These are phyloP conservation scores for Aurelia sp. DNA, from an alignment of 30 jellyfish, hydroid and myxozoan genomes.

Conservation along the genomic window DNA sequence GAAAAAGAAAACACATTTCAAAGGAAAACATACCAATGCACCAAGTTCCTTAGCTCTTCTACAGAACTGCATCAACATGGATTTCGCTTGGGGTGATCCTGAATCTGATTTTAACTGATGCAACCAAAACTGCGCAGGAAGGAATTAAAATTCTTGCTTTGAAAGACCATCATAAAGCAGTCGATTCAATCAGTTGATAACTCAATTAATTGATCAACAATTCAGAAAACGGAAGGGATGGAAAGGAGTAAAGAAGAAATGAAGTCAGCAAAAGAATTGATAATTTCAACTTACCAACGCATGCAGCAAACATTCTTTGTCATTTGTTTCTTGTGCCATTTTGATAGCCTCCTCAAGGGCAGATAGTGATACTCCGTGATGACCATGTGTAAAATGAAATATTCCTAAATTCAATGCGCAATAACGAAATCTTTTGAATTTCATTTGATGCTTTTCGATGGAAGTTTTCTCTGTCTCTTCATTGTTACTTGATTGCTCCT, in stretches of 20 bases:
- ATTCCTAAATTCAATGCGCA: slow-evolving; percentile 83
- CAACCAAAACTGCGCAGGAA: slow-evolving; percentile 34
- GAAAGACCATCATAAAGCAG: not conserved
- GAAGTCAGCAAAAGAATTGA: not conserved
- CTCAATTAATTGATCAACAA: no score
- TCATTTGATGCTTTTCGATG: slow-evolving; percentile 74
- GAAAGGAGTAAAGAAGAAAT: not conserved
- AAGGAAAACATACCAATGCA: slow-evolving; percentile 19
- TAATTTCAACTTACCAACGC: slow-evolving; percentile 63
- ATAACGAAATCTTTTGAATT: slow-evolving; percentile 86
- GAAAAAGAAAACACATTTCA: not conserved
- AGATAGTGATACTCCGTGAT: slow-evolving; percentile 61
- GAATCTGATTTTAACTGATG: slow-evolving; percentile 42
- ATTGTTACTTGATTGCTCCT: slow-evolving; percentile 10
- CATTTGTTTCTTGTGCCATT: slow-evolving; percentile 94
- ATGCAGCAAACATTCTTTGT: slow-evolving; percentile 76
- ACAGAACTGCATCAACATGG: slow-evolving; percentile 37
- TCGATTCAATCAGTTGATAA: not conserved
- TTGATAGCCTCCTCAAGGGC: slow-evolving; percentile 89
- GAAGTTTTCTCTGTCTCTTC: slow-evolving; percentile 46
- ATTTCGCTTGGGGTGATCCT: slow-evolving; percentile 23
- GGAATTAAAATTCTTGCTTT: not conserved
- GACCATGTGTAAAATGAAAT: slow-evolving; percentile 72
- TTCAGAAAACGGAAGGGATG: not conserved
- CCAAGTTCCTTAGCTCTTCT: slow-evolving; percentile 50